Conservation (phyloP, 1,140 invertebrate genomes). For the Drosophila gunungcola region DNA sequence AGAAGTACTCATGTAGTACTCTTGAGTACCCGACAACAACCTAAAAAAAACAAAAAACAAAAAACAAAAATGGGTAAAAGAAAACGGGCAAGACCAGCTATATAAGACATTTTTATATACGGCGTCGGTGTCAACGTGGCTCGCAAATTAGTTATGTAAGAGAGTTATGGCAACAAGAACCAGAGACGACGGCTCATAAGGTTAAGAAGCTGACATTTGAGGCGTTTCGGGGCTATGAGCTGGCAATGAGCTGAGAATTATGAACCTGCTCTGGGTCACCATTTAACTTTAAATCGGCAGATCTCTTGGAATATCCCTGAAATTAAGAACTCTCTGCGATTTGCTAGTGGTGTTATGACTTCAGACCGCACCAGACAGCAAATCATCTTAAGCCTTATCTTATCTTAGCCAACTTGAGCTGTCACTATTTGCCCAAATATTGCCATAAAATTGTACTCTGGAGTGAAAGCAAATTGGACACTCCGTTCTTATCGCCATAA, state of each 20-base stretch:
- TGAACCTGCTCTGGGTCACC: conserved; percentile 14
- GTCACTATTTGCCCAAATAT: conserved; percentile 23
- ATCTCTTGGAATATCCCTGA: background rate
- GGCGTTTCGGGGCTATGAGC: conserved; percentile 44
- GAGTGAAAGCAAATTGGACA: conserved; percentile 16
- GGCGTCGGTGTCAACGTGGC: conserved; percentile 45
- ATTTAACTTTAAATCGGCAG: background rate
- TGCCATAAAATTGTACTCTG: background rate
- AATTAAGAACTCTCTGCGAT: background rate
- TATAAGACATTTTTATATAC: conserved; percentile 45
- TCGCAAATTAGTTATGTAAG: conserved; percentile 63
- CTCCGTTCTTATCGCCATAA: conserved; percentile 1
- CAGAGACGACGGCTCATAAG: conserved; percentile 23
- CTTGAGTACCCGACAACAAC: conserved; percentile 16
- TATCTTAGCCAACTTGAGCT: conserved; percentile 12
- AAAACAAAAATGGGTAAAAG: conserved; percentile 13
- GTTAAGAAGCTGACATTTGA: conserved; percentile 69
- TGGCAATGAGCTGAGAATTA: conserved; percentile 34
- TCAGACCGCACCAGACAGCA: conserved; percentile 14
- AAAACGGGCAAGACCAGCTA: conserved; percentile 17
- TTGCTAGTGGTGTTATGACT: conserved; percentile 3
- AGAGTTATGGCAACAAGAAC: conserved; percentile 58
- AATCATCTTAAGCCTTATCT: conserved; percentile 25
- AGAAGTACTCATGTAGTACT: conserved; percentile 24
- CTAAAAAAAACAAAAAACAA: conserved; percentile 1